Base-by-base conservation (phyloP, 2,888 invertebrate species). In the Ischnus inquisitorius region DNA sequence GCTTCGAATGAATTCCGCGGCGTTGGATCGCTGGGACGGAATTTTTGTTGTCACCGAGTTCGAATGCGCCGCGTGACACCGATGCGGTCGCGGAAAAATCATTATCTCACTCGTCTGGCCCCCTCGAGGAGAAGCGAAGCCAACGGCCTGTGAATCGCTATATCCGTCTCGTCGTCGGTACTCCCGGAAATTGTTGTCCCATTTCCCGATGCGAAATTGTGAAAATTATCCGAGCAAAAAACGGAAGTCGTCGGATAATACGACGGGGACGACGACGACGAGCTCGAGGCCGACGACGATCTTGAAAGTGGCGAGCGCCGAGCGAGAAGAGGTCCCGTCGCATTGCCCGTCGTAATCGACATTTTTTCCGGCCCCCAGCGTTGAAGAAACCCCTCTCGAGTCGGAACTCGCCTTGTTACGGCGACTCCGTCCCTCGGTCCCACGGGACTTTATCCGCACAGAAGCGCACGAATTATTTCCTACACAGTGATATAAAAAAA, bases 131-230 rank as follows among this genome's bases (percentile, higher is more conserved):
- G 25, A 65, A 43, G 16, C 34, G 43, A 54, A 72, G 82, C 65
- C 76, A 77, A 82, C 57, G 71, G 76, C 81, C 81, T 82, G 71
- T 34, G 43, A 25, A 22, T 16, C 60, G 48, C 68, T n/a, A n/a
- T 41, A 34, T 46, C 22, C 65, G 57, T 62, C 62, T 72, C 60
- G 43, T 48, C 25, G 57, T 12, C 51, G 51, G 39, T 39, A 12
- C 41, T 43, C 48, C 68, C 78, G 82, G 82, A 82, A 82, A 82
- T 82, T 82, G 68, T 43, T 64, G 78, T 82, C 74, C 28, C 14
- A 60, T 60, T 60, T 14, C 25, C 6, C 57, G 19, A 46, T 41
- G 67, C 74, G 67, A 79, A 79, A 65, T 79, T 72, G 80, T 69
- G 69, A 79, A 83, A 60, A 79, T 83, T 39, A 67, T 46, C 57